phyloP scores from a whole-genome alignment of 2,113 vertebrate genomes.

The Lophius piscatorius region DNA sequence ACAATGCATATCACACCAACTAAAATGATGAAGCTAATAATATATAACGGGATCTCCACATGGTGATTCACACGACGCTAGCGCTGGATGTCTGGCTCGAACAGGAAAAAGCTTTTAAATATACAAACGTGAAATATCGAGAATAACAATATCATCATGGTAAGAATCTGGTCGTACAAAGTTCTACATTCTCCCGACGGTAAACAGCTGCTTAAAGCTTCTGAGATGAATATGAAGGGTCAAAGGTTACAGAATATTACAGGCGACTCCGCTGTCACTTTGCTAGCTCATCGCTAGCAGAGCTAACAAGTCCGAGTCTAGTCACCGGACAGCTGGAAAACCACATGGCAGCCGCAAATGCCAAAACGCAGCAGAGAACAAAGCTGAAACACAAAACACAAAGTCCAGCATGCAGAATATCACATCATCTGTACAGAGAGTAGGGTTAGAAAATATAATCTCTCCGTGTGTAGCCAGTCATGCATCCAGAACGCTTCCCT shows the following conservation, averaged over 20 bases:
- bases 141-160: conserved; percentile 25
- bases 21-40: conserved; percentile 30
- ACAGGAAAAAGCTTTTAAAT: conserved; percentile 58
- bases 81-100: conserved; percentile 45
- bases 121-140: conserved; percentile 47
- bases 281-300: conserved; percentile 45
- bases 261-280: conserved; percentile 11
- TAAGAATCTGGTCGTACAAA: conserved; percentile 66
- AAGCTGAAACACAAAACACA: conserved; percentile 63
- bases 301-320: conserved; percentile 27
- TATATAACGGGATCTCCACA: conserved; percentile 31
- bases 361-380: conserved; percentile 16
- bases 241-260: conserved; percentile 52
- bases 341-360: conserved; percentile 8
- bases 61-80: conserved; percentile 22
- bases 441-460: conserved; percentile 46
- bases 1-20: conserved; percentile 18
- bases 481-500: background rate
- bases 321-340: conserved; percentile 14
- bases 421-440: conserved; percentile 45
- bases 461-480: conserved; percentile 8
- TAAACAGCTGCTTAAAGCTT: conserved; percentile 60
- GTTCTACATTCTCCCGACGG: conserved; percentile 64
- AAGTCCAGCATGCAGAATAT: conserved; percentile 66
- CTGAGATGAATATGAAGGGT: conserved; percentile 53